These are phyloP conservation scores for Parazoanthus swiftii DNA, from an alignment of 92 coral and sea anemone species.

Conservation along the genomic window DNA sequence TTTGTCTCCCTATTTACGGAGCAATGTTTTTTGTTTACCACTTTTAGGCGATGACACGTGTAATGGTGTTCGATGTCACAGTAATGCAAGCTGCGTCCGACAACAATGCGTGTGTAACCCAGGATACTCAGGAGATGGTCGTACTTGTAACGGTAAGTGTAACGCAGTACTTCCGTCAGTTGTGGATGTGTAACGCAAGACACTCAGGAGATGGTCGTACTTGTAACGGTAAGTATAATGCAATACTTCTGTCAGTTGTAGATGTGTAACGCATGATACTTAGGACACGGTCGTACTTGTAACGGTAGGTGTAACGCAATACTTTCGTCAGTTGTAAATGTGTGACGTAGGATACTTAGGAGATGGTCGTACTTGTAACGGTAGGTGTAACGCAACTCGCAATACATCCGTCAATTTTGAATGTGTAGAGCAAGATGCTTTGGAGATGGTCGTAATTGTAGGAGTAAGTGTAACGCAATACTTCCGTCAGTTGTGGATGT, in stretches of 20 bases:
- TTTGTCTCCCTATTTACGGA: neutral
- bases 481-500: neutral
- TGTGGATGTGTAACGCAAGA: slow-evolving; percentile 68
- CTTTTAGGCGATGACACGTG: slow-evolving; percentile 70
- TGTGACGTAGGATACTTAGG: slow-evolving; percentile 73
- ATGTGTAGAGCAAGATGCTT: neutral
- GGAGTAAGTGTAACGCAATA: neutral
- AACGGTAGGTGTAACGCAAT: too few species aligned
- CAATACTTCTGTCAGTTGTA: too few species aligned
- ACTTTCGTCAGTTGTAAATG: neutral
- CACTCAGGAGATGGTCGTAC: slow-evolving; percentile 62
- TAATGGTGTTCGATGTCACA: slow-evolving; percentile 57
- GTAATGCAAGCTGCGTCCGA: slow-evolving; percentile 60
- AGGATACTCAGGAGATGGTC: slow-evolving; percentile 74
- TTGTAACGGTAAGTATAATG: too few species aligned
- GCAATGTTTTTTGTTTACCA: neutral
- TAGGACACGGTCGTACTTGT: slow-evolving; percentile 54
- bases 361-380: slow-evolving; percentile 41
- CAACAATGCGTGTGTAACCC: slow-evolving; percentile 65
- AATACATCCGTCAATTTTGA: too few species aligned
- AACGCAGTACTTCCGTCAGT: too few species aligned
- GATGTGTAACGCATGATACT: slow-evolving; percentile 64
- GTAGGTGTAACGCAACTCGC: too few species aligned
- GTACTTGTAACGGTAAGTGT: too few species aligned
- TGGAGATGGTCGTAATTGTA: neutral